These are phyloP conservation scores for Osmoderma eremita DNA, from an alignment of 2,888 invertebrate species.

Conservation along the genomic window DNA sequence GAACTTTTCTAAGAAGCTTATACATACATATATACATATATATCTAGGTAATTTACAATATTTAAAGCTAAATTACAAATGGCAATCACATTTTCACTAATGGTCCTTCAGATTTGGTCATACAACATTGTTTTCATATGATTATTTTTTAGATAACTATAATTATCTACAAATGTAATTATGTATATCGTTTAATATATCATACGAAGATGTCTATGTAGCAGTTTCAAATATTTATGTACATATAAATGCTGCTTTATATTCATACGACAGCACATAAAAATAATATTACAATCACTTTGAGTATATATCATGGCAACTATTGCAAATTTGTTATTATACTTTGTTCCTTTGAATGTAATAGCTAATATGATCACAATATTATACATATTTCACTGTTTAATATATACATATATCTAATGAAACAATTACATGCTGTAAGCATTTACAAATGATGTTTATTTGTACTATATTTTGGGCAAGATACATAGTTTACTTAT, in stretches of 20 bases:
- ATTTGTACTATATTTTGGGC: constrained; percentile 48
- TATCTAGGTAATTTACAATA: constrained; percentile 34
- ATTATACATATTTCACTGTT: constrained; percentile 13
- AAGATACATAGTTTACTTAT: constrained; percentile 35
- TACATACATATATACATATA: constrained; percentile 26
- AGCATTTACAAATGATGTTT: constrained; percentile 45
- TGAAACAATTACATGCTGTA: constrained; percentile 45
- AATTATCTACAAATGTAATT: too few relatives aligned
- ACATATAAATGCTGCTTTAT: too few relatives aligned
- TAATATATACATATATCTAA: constrained; percentile 28
- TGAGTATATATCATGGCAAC: constrained; percentile 11
- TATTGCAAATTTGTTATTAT: background rate
- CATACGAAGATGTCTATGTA: too few relatives aligned
- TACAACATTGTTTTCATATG: constrained; percentile 22
- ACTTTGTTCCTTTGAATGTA: background rate
- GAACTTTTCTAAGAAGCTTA: constrained; percentile 41
- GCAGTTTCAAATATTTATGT: too few relatives aligned
- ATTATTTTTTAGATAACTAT: background rate
- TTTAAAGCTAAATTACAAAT: constrained; percentile 51
- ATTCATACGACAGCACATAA: too few relatives aligned
- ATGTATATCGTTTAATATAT: too few relatives aligned
- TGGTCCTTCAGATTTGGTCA: constrained; percentile 51
- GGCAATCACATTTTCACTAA: constrained; percentile 48
- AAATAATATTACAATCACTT: background rate
- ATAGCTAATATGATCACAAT: constrained; percentile 26